Conservation (phyloP, 2,888 invertebrate genomes). For the Sympetrum striolatum region DNA sequence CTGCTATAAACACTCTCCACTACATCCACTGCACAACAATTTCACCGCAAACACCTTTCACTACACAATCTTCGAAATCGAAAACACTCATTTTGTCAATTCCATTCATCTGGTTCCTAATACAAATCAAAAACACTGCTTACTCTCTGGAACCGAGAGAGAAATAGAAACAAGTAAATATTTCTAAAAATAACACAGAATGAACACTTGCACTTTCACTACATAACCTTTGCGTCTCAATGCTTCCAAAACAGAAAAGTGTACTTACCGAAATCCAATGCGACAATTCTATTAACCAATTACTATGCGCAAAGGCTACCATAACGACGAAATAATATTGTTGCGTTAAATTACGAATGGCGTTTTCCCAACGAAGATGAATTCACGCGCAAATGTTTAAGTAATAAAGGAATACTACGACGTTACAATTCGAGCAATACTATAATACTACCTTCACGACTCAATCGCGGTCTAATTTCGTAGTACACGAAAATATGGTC, state of each 20-base stretch:
- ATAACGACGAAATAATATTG: neutral
- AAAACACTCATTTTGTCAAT: neutral
- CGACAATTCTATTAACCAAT: no score
- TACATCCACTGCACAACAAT: neutral
- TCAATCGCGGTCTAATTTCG: constrained; percentile 25
- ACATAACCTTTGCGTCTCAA: neutral
- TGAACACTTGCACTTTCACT: constrained; percentile 14
- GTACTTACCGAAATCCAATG: neutral
- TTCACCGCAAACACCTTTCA: neutral
- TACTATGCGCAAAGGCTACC: neutral
- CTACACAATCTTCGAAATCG: neutral
- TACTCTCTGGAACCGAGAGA: neutral
- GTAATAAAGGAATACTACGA: neutral
- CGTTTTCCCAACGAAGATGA: neutral
- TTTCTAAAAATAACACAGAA: neutral
- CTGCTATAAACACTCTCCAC: neutral
- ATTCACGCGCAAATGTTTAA: neutral
- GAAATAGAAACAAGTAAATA: neutral
- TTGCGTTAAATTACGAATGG: neutral
- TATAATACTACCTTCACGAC: neutral
- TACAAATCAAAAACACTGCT: neutral
- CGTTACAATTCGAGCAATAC: neutral
- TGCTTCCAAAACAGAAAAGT: neutral
- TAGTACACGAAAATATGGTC: constrained; percentile 36
- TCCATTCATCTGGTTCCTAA: neutral